A percentile compares a stretch with the other conserved stretches of the same genome.
Evolutionary conservation across 2,888 invertebrate genomes (phyloP).

Genomic region (Sarcophaga caerulescens): DNA sequence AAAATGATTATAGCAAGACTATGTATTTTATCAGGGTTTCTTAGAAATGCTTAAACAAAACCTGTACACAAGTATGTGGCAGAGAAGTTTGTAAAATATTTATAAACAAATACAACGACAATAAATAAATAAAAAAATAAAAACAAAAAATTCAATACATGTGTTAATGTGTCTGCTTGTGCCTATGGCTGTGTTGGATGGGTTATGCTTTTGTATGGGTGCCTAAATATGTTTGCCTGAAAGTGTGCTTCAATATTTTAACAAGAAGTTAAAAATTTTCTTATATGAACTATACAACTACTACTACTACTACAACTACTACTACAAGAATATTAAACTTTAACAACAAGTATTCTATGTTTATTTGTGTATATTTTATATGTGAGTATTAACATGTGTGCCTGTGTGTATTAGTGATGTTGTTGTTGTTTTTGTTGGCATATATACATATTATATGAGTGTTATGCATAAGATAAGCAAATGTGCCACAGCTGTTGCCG

Average conservation of each 20-base stretch:
- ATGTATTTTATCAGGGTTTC: slow-evolving; percentile 7
- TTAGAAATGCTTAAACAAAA: slow-evolving; percentile 30
- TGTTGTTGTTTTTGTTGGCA: background rate
- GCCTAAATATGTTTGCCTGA: background rate
- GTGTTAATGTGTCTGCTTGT: background rate
- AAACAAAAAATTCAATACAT: slow-evolving; percentile 28
- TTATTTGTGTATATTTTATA: slow-evolving; percentile 3
- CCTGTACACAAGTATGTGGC: slow-evolving; percentile 3
- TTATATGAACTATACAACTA: background rate
- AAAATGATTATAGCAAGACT: slow-evolving; percentile 23
- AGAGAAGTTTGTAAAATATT: slow-evolving; percentile 48
- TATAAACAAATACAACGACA: slow-evolving; percentile 28
- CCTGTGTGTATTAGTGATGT: background rate
- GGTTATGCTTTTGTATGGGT: background rate
- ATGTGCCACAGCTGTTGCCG: slow-evolving; percentile 67
- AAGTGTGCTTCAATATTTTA: slow-evolving; percentile 2
- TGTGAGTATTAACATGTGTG: background rate
- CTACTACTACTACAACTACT: background rate
- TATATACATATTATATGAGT: slow-evolving; percentile 32
- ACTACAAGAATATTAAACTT: background rate
- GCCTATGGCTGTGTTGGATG: background rate
- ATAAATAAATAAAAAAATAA: slow-evolving; percentile 12
- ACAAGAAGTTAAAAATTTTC: slow-evolving; percentile 45
- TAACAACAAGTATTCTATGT: background rate
- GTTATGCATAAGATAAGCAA: slow-evolving; percentile 67